Percentiles rank a stretch among this genome's conserved stretches.
Conservation (phyloP, 2,113 vertebrate genomes). For the Notarius quadriscutis region DNA sequence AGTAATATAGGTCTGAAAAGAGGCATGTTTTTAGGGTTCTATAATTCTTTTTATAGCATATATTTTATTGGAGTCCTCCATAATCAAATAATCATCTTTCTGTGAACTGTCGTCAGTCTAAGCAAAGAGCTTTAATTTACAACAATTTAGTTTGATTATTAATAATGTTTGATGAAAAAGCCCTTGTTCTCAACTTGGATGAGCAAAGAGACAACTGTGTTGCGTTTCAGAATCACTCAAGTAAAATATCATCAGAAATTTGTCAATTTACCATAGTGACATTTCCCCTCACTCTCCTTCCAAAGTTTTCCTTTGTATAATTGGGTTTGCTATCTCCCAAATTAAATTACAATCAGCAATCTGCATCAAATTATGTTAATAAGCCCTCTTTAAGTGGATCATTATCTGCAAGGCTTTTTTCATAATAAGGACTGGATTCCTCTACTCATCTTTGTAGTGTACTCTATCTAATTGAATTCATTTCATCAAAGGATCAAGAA, state of each 20-base stretch:
- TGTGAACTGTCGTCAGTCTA: background rate
- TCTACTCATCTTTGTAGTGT: conserved; percentile 67
- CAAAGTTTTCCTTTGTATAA: conserved; percentile 54
- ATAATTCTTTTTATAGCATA: background rate
- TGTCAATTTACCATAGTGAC: conserved; percentile 47
- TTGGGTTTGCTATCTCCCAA: conserved; percentile 57
- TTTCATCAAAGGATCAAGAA: conserved; percentile 69
- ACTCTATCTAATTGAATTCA: conserved; percentile 71
- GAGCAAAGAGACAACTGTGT: background rate
- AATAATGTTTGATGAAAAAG: conserved; percentile 8
- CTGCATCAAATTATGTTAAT: conserved; percentile 69
- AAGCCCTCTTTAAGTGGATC: conserved; percentile 72
- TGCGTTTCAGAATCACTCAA: conserved; percentile 22
- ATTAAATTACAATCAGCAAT: conserved; percentile 67
- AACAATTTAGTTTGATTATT: background rate
- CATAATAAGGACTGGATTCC: conserved; percentile 69
- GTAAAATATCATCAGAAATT: conserved; percentile 47
- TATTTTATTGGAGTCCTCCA: background rate
- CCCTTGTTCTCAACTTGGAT: background rate
- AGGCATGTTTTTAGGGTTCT: background rate
- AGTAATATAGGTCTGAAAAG: conserved; percentile 16
- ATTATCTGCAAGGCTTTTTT: conserved; percentile 72
- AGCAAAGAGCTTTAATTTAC: background rate
- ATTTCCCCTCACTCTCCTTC: conserved; percentile 42
- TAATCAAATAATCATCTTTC: background rate